These are phyloP conservation scores for Drepanosiphum platanoidis DNA, from an alignment of 2,888 invertebrate species.

Conservation along the genomic window DNA sequence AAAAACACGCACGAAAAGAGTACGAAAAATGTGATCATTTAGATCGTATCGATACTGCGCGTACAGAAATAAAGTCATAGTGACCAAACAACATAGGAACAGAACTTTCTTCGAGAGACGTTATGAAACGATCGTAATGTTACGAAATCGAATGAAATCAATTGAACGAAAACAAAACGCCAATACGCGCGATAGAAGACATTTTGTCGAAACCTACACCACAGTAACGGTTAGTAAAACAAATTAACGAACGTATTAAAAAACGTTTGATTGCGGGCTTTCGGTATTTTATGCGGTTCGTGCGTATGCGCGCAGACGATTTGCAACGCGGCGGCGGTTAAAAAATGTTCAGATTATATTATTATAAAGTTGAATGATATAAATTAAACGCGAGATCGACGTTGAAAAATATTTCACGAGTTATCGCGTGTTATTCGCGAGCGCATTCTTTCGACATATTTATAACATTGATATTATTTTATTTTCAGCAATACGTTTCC, in stretches of 20 bases:
- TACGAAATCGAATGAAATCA: background rate
- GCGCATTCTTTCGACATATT: background rate
- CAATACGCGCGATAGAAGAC: background rate
- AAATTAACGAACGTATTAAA: background rate
- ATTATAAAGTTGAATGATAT: background rate
- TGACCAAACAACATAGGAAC: background rate
- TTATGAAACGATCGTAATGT: background rate
- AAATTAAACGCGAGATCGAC: background rate
- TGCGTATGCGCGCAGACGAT: background rate
- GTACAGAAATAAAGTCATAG: no score
- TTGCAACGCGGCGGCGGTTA: background rate
- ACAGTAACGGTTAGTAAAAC: background rate
- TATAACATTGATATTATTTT: background rate
- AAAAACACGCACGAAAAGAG: no score
- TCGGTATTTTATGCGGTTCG: background rate
- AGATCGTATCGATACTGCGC: no score
- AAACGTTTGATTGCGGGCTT: background rate
- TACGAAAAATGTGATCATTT: no score
- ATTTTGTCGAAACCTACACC: background rate
- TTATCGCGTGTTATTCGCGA: no score
- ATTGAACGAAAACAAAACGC: background rate
- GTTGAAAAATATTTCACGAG: no score
- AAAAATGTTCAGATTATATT: background rate
- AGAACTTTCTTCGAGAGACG: background rate
- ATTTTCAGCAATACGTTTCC: background rate